These are phyloP conservation scores for Callyntrura guangdongensis DNA, from an alignment of 2,888 invertebrate species.

Conservation along the genomic window DNA sequence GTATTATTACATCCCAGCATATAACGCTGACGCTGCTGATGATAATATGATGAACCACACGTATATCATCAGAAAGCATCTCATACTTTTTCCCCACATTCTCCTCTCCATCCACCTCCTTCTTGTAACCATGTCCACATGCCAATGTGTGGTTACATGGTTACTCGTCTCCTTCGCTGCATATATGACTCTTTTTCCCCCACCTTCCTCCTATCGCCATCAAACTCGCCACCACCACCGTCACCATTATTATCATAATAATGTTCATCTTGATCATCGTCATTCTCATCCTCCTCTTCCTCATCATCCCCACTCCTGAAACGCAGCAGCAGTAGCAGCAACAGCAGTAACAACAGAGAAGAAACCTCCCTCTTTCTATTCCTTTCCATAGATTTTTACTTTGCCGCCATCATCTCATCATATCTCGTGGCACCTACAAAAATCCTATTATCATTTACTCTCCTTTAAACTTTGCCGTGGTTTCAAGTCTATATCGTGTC, in stretches of 20 bases:
- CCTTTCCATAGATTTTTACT: slow-evolving; percentile 46
- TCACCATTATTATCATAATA: slow-evolving; percentile 60
- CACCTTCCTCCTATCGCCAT: slow-evolving; percentile 41
- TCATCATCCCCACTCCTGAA: slow-evolving; percentile 39
- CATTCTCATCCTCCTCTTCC: slow-evolving; percentile 24
- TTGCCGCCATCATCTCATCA: slow-evolving; percentile 28
- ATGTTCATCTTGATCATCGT: slow-evolving; percentile 62
- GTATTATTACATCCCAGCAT: no score
- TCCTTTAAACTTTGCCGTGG: no score
- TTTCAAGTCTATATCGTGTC: no score
- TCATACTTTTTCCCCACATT: background rate
- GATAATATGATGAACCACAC: no score
- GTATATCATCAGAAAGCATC: slow-evolving; percentile 19
- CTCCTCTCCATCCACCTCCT: background rate
- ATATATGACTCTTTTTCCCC: slow-evolving; percentile 48
- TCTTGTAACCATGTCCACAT: slow-evolving; percentile 11
- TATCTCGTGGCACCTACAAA: background rate
- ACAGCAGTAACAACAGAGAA: background rate
- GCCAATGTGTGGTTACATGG: slow-evolving; percentile 36
- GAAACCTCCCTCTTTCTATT: background rate
- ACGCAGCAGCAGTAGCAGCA: background rate
- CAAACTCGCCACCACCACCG: slow-evolving; percentile 30
- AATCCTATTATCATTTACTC: background rate
- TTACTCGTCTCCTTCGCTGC: no score
- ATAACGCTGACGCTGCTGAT: no score